These are phyloP conservation scores for Polydrusus pterygomalis DNA, from an alignment of 2,888 invertebrate species.

Conservation along the genomic window DNA sequence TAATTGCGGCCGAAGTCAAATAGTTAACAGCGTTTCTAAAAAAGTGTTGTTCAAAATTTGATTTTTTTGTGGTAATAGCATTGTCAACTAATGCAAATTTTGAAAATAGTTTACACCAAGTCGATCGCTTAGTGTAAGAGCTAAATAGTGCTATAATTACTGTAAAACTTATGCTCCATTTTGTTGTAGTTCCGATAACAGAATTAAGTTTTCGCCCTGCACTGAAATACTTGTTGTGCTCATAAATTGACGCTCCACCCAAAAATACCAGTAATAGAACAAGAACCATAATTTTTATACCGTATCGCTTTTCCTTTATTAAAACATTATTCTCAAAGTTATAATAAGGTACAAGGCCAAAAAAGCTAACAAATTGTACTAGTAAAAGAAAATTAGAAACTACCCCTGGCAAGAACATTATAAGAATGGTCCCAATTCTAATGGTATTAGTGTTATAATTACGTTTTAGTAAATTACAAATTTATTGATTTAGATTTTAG, in stretches of 20 bases:
- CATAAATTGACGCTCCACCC: neutral
- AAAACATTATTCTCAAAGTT: neutral
- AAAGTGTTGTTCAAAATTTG: neutral
- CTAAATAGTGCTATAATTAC: neutral
- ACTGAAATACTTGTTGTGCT: neutral
- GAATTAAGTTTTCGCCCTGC: neutral
- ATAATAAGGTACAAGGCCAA: neutral
- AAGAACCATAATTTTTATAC: neutral
- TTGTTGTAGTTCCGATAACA: neutral
- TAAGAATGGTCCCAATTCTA: neutral
- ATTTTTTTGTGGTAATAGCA: neutral
- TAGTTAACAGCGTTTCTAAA: neutral
- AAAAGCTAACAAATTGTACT: neutral
- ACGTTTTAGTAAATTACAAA: too few species aligned
- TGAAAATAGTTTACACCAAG: neutral
- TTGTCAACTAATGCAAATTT: neutral
- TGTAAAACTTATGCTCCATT: neutral
- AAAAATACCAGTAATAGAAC: neutral
- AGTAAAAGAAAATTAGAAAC: neutral
- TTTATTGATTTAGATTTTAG: too few species aligned
- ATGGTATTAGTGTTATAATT: too few species aligned
- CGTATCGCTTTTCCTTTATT: neutral
- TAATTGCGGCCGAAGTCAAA: neutral
- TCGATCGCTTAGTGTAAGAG: neutral
- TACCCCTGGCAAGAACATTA: neutral